Conservation (phyloP, 2,113 vertebrate species). For the Sinocyclocheilus maitianheensis region DNA sequence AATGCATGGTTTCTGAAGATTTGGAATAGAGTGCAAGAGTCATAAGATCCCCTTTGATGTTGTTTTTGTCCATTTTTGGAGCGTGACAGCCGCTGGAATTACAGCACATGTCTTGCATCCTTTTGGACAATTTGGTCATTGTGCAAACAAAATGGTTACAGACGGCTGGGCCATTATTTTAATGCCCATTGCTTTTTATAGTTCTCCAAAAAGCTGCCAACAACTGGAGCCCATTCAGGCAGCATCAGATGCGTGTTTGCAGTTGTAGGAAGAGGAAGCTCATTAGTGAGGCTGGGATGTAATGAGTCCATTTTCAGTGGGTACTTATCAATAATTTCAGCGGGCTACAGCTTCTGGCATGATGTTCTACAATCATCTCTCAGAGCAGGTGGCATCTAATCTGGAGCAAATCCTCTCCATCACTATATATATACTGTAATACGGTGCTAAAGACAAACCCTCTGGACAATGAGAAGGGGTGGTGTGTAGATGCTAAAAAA, state of each 20-base stretch:
- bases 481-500: slow-evolving; percentile 65
- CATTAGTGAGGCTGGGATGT: slow-evolving; percentile 62
- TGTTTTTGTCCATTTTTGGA: background rate
- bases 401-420: slow-evolving; percentile 70
- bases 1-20: background rate
- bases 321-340: slow-evolving; percentile 67
- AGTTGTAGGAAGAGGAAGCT: slow-evolving; percentile 58
- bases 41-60: background rate
- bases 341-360: slow-evolving; percentile 67
- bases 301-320: slow-evolving; percentile 65
- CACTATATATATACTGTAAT: slow-evolving; percentile 70
- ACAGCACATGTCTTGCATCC: background rate
- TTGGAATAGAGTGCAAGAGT: background rate
- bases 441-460: slow-evolving; percentile 70
- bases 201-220: slow-evolving; percentile 37
- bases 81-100: background rate
- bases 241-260: slow-evolving; percentile 48
- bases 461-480: slow-evolving; percentile 74
- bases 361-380: slow-evolving; percentile 62
- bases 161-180: slow-evolving; percentile 34
- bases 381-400: slow-evolving; percentile 76
- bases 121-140: slow-evolving; percentile 28
- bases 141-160: slow-evolving; percentile 35
- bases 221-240: slow-evolving; percentile 40
- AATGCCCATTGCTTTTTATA: slow-evolving; percentile 40